A percentile compares a stretch with the other conserved stretches of the same genome.
Evolutionary conservation across 2,113 vertebrate genomes (phyloP).

Genomic region (Corythornis cristatus): DNA sequence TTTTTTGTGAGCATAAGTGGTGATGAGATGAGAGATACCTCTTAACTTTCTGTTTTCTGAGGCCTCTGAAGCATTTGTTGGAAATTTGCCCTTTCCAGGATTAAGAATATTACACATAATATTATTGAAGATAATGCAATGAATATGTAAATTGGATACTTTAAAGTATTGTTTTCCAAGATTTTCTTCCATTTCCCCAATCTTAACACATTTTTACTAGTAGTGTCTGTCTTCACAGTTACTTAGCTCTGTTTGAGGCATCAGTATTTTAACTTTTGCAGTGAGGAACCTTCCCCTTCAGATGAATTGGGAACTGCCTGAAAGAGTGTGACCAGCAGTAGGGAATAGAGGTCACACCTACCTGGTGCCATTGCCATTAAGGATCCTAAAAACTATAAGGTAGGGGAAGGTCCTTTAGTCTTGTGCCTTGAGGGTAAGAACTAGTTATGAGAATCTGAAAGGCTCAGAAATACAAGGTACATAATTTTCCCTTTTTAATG

Average conservation of each 20-base stretch:
- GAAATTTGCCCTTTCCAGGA: not conserved
- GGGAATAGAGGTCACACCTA: not conserved
- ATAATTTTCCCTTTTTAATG: not conserved
- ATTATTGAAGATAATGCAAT: not conserved
- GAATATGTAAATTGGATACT: not conserved
- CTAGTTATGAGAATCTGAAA: not conserved
- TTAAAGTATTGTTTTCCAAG: not conserved
- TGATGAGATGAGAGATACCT: not conserved
- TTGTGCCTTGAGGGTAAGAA: not conserved
- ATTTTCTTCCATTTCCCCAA: not conserved
- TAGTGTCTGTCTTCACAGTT: not conserved
- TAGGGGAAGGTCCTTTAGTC: not conserved
- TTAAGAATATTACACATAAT: not conserved
- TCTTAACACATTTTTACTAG: not conserved
- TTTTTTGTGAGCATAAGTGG: not conserved
- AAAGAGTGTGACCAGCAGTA: not conserved
- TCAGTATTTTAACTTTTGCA: not conserved
- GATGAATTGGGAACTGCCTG: not conserved
- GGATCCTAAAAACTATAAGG: not conserved
- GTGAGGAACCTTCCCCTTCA: not conserved
- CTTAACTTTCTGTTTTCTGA: not conserved
- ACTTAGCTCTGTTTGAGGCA: not conserved
- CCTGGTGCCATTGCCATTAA: conserved; percentile 50
- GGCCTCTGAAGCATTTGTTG: not conserved
- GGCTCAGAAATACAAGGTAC: conserved; percentile 24